phyloP scores from a whole-genome alignment of 2,888 invertebrate species.

The Lasioglossum vierecki region DNA sequence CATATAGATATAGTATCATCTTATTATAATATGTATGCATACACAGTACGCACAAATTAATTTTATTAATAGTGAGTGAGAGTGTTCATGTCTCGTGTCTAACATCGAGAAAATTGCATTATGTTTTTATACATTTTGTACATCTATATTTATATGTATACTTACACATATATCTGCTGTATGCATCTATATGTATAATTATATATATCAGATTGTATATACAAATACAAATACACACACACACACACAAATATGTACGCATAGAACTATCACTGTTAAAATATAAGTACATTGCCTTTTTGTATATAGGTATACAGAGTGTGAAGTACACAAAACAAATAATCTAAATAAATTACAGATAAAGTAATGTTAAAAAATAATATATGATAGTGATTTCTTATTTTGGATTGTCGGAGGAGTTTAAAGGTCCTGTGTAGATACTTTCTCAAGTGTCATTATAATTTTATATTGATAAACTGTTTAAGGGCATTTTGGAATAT shows the following conservation, averaged over 20 bases:
- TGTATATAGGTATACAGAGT: conserved; percentile 24
- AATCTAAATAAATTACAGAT: conserved; percentile 13
- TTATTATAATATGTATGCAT: conserved; percentile 23
- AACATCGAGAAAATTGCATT: conserved; percentile 22
- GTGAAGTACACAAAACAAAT: conserved; percentile 10
- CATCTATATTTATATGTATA: conserved; percentile 67
- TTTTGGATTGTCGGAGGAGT: neutral
- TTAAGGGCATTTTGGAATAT: conserved; percentile 15
- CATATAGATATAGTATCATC: conserved; percentile 5
- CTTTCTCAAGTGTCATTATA: conserved; percentile 14
- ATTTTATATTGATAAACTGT: conserved; percentile 27
- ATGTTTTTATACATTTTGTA: conserved; percentile 73
- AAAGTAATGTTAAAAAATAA: neutral
- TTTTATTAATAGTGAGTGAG: conserved; percentile 33
- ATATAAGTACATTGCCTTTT: conserved; percentile 21
- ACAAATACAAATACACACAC: neutral
- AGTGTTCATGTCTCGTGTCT: conserved; percentile 35
- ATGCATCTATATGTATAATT: conserved; percentile 40
- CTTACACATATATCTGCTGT: neutral
- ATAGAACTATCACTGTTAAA: conserved; percentile 38
- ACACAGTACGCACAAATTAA: conserved; percentile 24
- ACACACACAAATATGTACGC: conserved; percentile 23
- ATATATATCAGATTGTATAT: conserved; percentile 7
- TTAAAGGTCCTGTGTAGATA: neutral
- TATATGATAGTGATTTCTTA: neutral